Percentiles rank a stretch among this genome's conserved stretches.
phyloP scores from a whole-genome alignment of 2,888 invertebrate genomes.

The Noctua comes region DNA sequence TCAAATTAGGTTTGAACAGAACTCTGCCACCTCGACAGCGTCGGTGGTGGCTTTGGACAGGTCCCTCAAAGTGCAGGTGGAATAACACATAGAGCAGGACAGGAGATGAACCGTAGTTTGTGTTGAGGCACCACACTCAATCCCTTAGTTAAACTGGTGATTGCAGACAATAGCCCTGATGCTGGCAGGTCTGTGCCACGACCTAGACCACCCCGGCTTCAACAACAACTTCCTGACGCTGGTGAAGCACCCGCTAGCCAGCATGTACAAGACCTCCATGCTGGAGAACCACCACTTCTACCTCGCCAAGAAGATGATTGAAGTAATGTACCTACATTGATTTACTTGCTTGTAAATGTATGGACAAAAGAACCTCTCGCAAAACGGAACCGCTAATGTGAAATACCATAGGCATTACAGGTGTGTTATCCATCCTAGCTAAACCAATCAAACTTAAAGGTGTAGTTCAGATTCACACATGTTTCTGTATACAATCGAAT shows the following conservation, averaged over 20 bases:
- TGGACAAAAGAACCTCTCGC: not conserved
- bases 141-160: not conserved
- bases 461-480: not conserved
- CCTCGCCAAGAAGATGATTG: slow-evolving; percentile 89
- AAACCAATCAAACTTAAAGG: not conserved
- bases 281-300: slow-evolving; percentile 91
- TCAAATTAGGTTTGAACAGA: not conserved
- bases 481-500: not conserved
- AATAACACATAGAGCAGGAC: not conserved
- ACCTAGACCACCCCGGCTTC: slow-evolving; percentile 91
- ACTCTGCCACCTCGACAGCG: too few species aligned
- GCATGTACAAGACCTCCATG: slow-evolving; percentile 90
- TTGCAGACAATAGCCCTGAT: slow-evolving; percentile 88
- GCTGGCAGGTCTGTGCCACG: slow-evolving; percentile 91
- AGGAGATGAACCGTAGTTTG: not conserved
- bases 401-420: not conserved
- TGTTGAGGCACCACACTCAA: not conserved
- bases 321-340: slow-evolving; percentile 76
- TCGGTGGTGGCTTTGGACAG: not conserved
- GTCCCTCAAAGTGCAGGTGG: not conserved
- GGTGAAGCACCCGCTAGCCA: slow-evolving; percentile 88
- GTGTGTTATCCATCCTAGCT: not conserved
- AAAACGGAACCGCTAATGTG: not conserved
- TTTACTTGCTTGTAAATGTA: not conserved
- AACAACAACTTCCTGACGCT: slow-evolving; percentile 91